These are phyloP conservation scores for Eolophus roseicapilla DNA, from an alignment of 2,113 vertebrate species.

Conservation along the genomic window DNA sequence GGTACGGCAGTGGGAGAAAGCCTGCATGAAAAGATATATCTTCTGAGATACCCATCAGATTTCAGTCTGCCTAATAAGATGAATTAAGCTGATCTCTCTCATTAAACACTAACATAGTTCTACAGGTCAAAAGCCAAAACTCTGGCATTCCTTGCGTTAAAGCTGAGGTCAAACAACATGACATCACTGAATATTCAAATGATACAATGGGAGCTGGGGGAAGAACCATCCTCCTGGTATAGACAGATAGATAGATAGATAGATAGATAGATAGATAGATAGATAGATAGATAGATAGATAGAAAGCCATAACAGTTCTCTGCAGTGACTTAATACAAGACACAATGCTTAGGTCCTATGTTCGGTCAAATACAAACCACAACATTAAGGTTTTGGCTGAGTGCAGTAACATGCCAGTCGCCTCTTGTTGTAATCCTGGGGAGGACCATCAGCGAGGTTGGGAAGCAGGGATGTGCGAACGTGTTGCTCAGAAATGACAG, in stretches of 20 bases:
- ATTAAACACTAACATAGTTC: background rate
- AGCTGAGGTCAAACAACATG: background rate
- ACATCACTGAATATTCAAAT: conserved; percentile 41
- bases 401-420: background rate
- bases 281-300: background rate
- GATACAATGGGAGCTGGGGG: background rate
- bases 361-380: background rate
- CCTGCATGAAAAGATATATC: background rate
- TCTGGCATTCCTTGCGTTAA: background rate
- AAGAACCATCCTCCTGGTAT: background rate
- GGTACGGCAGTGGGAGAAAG: fast-evolving
- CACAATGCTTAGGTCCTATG: background rate
- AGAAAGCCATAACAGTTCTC: background rate
- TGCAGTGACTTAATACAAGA: background rate
- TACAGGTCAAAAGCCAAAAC: conserved; percentile 30
- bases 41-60: background rate
- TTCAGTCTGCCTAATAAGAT: background rate
- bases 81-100: background rate
- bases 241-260: background rate
- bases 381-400: background rate
- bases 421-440: background rate
- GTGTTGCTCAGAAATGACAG: conserved; percentile 37
- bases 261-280: background rate
- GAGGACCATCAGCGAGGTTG: background rate
- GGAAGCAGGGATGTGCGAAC: background rate